Conservation (phyloP, 1,140 invertebrate genomes). For the Scaptomyza hsui region DNA sequence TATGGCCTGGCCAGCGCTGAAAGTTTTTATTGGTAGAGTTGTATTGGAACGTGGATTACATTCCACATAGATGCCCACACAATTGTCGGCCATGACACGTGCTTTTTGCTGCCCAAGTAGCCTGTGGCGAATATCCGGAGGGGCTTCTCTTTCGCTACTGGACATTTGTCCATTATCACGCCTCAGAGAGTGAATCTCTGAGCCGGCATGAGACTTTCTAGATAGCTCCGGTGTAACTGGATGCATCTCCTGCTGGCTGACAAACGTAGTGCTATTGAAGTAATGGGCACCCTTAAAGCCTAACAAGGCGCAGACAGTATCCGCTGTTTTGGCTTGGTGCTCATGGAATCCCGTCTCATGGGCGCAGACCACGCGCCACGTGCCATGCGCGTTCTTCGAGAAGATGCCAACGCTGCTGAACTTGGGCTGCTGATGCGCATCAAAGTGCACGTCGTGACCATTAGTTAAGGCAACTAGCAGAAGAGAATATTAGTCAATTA, state of each 20-base stretch:
- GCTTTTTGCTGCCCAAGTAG: slow-evolving; percentile 35
- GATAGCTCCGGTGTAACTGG: slow-evolving; percentile 69
- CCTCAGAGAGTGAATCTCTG: slow-evolving; percentile 28
- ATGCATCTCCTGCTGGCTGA: slow-evolving; percentile 51
- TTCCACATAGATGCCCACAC: slow-evolving; percentile 72
- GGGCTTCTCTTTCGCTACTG: slow-evolving; percentile 29
- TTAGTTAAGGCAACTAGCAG: slow-evolving; percentile 87
- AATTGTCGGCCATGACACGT: slow-evolving; percentile 48
- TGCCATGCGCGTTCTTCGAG: slow-evolving; percentile 85
- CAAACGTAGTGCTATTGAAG: slow-evolving; percentile 64
- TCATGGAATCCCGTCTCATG: slow-evolving; percentile 75
- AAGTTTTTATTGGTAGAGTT: slow-evolving; percentile 64
- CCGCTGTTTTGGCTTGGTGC: slow-evolving; percentile 61
- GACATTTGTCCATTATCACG: slow-evolving; percentile 62
- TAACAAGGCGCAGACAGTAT: slow-evolving; percentile 62
- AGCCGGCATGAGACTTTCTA: slow-evolving; percentile 5
- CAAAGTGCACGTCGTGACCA: slow-evolving; percentile 86
- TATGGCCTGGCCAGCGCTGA: slow-evolving; percentile 63
- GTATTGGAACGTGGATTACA: slow-evolving; percentile 63
- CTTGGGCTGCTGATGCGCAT: slow-evolving; percentile 86
- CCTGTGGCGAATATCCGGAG: slow-evolving; percentile 2
- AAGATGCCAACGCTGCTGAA: slow-evolving; percentile 87
- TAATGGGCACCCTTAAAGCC: slow-evolving; percentile 74
- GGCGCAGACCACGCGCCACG: slow-evolving; percentile 87
- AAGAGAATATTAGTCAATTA: slow-evolving; percentile 16